phyloP scores from a whole-genome alignment of 2,797 vertebrate genomes.

The Meriones psammophilus region DNA sequence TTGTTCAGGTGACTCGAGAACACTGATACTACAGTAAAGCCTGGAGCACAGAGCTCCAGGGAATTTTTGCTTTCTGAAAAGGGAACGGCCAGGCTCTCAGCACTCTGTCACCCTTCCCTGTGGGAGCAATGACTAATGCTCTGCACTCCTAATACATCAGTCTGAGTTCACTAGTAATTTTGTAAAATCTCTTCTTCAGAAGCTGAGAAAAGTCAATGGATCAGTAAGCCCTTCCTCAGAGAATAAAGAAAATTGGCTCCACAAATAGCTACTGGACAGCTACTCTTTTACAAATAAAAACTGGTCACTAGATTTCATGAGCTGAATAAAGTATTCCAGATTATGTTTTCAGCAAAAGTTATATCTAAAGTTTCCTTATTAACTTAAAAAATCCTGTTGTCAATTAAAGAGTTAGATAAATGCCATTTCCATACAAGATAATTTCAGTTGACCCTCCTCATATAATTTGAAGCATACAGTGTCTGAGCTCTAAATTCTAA shows the following conservation, averaged over 20 bases:
- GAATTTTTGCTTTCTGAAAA: neutral
- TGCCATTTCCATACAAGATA: constrained; percentile 67
- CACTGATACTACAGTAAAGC: neutral
- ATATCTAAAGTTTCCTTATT: constrained; percentile 57
- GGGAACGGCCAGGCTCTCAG: neutral
- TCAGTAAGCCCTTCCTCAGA: constrained; percentile 21
- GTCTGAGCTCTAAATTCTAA: accelerated
- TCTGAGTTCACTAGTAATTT: constrained; percentile 38
- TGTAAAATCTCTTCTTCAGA: constrained; percentile 52
- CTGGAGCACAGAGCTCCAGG: neutral
- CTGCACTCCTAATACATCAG: neutral
- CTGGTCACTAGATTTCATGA: constrained; percentile 36
- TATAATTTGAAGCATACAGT: neutral
- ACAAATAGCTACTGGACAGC: neutral
- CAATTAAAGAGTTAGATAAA: constrained; percentile 76
- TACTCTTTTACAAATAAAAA: constrained; percentile 46
- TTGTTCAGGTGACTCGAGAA: constrained; percentile 7
- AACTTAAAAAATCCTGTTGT: constrained; percentile 8
- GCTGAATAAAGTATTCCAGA: constrained; percentile 38
- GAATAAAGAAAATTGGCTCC: neutral
- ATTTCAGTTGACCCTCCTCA: constrained; percentile 19
- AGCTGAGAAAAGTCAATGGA: constrained; percentile 8
- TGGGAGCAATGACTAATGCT: neutral
- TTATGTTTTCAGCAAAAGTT: constrained; percentile 58
- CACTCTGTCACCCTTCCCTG: neutral